These are phyloP conservation scores for Drosophila melanosoma DNA, from an alignment of 2,888 invertebrate species.

Conservation along the genomic window DNA sequence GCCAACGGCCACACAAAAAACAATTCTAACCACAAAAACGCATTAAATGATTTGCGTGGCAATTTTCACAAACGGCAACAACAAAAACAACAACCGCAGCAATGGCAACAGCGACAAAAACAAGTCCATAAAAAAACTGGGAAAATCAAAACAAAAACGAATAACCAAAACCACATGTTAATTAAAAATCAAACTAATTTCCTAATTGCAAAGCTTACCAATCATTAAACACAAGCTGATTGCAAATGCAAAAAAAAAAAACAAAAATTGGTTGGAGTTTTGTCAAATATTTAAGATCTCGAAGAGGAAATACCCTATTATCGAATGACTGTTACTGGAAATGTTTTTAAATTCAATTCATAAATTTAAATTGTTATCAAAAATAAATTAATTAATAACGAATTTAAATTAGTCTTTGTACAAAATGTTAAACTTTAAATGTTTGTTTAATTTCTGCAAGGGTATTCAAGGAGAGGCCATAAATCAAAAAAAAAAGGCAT, in stretches of 20 bases:
- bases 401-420: neutral
- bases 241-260: constrained; percentile 42
- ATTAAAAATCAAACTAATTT: constrained; percentile 82
- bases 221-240: constrained; percentile 74
- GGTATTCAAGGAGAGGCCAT: constrained; percentile 14
- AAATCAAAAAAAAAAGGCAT: constrained; percentile 22
- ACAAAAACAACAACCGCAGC: constrained; percentile 43
- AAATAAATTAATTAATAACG: neutral
- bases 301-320: constrained; percentile 19
- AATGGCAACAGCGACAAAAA: neutral
- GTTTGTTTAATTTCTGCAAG: neutral
- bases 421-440: neutral
- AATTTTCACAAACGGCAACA: constrained; percentile 49
- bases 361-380: neutral
- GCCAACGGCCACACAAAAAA: constrained; percentile 51
- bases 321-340: neutral
- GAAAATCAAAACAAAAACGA: constrained; percentile 41
- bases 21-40: constrained; percentile 79
- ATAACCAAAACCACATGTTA: constrained; percentile 75
- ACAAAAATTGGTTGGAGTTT: neutral
- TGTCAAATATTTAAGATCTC: neutral
- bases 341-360: no score
- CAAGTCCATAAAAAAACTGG: constrained; percentile 16
- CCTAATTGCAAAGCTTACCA: constrained; percentile 78
- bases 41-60: constrained; percentile 74